Evolutionary conservation across 2,797 vertebrate species (phyloP), one percentile per base, ranked within the genome.

Genomic region (Peromyscus melanophrys): DNA sequence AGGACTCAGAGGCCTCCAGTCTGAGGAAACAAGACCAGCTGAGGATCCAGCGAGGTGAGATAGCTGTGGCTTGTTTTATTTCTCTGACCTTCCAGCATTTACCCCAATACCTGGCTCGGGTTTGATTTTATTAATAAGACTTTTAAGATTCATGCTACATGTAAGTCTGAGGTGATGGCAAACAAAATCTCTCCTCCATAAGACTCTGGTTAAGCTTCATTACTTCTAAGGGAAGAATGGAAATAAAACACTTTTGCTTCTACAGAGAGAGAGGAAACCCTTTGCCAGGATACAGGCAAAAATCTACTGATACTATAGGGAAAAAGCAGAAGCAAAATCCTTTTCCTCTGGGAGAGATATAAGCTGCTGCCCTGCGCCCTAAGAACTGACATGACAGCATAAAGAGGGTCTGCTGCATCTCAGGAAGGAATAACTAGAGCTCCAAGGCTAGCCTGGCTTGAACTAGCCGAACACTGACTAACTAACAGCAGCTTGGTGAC

Each of bases 171-270:
- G 12, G 12, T 57, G 34, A 10, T n/a, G 49, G 25, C 7, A 94
- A 94, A 49, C 84, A 92, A 96, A 96, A 86, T 27, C 29, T 89
- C 59, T 82, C 73, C 81, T 40, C 73, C 34, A 93, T 0, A 94
- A 13, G 19, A 31, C 37, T 86, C 78, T 73, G 59, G 29, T 87
- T 92, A 96, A 88, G 27, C 93, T 34, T 67, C 69, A 69, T 63
- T 77, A 57, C 61, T 95, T 95, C 67, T 86, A 23, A 52, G 46
- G 37, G 25, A 77, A 89, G 14, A 85, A 93, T 43, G 27, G 14
- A 61, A 65, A 65, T 3, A 59, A 82, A 86, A 57, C 11, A 46
- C 29, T 80, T 85, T 6, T 86, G 77, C 11, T 82, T 86, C 6
- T 86, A 82, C 11, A 29, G 9, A 29, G 9, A 4, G 12, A 65